Conservation (phyloP, 2,888 invertebrate species). For the Drosophila anceps region DNA sequence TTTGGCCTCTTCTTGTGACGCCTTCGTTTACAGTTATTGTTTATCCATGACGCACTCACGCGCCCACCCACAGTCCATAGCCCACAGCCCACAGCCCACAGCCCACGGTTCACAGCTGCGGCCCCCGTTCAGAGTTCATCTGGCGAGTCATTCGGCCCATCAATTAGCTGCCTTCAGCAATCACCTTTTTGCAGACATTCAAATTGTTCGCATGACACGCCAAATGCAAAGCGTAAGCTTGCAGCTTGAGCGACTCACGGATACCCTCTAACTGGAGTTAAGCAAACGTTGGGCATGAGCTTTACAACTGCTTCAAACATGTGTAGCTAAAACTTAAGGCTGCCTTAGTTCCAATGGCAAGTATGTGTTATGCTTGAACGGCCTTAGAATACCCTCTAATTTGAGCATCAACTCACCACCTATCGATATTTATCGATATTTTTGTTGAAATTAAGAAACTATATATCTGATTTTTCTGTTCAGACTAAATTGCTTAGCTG, state of each 20-base stretch:
- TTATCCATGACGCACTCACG: conserved; percentile 34
- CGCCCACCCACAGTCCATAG: conserved; percentile 17
- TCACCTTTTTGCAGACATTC: conserved; percentile 25
- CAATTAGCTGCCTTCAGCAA: conserved; percentile 2
- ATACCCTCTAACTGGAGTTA: conserved; percentile 2
- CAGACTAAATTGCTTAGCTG: background rate
- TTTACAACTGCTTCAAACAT: no score
- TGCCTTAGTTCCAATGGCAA: background rate
- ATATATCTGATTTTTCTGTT: no score
- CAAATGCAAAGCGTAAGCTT: background rate
- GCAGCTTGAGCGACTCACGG: background rate
- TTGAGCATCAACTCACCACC: no score
- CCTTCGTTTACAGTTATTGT: conserved; percentile 38
- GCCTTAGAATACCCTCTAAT: background rate
- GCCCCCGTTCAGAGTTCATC: conserved; percentile 17
- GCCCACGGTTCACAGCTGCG: conserved; percentile 15
- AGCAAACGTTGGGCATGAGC: background rate
- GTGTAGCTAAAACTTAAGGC: background rate
- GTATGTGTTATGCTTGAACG: background rate
- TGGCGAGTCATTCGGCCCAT: conserved; percentile 15
- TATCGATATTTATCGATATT: background rate
- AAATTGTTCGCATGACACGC: conserved; percentile 24
- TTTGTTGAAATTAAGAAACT: no score
- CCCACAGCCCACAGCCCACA: conserved; percentile 5
- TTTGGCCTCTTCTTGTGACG: conserved; percentile 34